A percentile compares a stretch with the other conserved stretches of the same genome.
Conservation (phyloP, 1,140 invertebrate genomes). For the Berghia stephanieae region DNA sequence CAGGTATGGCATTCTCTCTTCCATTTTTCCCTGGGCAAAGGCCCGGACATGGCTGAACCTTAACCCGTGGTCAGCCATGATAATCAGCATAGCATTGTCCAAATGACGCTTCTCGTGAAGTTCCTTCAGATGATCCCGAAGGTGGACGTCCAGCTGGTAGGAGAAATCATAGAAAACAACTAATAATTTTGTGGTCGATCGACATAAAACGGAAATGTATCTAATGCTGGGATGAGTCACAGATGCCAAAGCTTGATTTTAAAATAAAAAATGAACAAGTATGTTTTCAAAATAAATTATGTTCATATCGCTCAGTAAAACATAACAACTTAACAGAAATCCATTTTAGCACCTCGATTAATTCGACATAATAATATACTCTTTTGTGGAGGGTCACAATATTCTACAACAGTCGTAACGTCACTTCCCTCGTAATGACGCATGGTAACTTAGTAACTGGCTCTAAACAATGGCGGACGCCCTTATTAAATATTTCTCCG, state of each 20-base stretch:
- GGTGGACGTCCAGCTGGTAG: background rate
- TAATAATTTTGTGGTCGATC: background rate
- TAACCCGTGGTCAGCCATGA: background rate
- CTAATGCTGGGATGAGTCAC: background rate
- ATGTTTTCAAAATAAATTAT: background rate
- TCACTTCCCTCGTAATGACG: too few species aligned
- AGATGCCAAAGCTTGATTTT: background rate
- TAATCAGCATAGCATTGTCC: slow-evolving; percentile 11
- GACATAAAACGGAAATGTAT: too few species aligned
- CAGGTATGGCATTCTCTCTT: slow-evolving; percentile 9
- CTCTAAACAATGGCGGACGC: too few species aligned
- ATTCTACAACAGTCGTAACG: too few species aligned
- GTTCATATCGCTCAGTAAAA: background rate
- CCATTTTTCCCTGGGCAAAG: background rate
- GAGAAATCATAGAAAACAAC: background rate
- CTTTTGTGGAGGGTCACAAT: too few species aligned
- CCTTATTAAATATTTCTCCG: too few species aligned
- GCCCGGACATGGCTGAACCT: background rate
- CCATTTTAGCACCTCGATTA: too few species aligned
- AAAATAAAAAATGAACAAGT: background rate
- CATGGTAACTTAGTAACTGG: too few species aligned
- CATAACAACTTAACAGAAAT: too few species aligned
- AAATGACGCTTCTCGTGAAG: background rate
- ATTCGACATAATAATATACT: too few species aligned
- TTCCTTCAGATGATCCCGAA: background rate